phyloP scores from a whole-genome alignment of 2,797 vertebrate species.

The Hypotaenidia philippensis region DNA sequence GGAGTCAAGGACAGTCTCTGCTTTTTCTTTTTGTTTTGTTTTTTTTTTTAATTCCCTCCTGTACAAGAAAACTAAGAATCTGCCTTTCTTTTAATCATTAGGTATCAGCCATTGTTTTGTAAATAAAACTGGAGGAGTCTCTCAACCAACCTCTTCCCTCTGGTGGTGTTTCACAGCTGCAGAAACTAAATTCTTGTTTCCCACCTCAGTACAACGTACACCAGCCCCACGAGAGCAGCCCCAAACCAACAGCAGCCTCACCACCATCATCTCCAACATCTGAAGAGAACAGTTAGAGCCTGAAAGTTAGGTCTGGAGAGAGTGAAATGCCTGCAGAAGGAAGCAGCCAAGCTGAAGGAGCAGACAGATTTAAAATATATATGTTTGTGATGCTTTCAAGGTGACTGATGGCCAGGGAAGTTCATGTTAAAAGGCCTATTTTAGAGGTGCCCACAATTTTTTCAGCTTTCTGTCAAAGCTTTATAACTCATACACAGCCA shows the following conservation, averaged over 20 bases:
- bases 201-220: rapidly evolving
- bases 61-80: neutral
- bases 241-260: neutral
- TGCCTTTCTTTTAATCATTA: too few species aligned
- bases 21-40: neutral
- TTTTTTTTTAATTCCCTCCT: too few species aligned
- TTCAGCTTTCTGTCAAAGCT: neutral
- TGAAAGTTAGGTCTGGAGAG: neutral
- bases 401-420: neutral
- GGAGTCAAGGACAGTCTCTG: neutral
- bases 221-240: neutral
- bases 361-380: neutral
- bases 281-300: neutral
- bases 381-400: neutral
- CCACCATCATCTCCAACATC: neutral
- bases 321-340: neutral
- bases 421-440: neutral
- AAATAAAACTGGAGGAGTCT: neutral
- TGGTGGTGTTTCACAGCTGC: neutral
- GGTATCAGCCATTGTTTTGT: neutral
- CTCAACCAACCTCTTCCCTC: neutral
- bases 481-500: rapidly evolving
- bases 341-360: neutral
- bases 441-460: neutral
- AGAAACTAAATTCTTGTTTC: neutral